phyloP scores from a whole-genome alignment of 2,113 vertebrate species.

The Halichoeres trimaculatus region DNA sequence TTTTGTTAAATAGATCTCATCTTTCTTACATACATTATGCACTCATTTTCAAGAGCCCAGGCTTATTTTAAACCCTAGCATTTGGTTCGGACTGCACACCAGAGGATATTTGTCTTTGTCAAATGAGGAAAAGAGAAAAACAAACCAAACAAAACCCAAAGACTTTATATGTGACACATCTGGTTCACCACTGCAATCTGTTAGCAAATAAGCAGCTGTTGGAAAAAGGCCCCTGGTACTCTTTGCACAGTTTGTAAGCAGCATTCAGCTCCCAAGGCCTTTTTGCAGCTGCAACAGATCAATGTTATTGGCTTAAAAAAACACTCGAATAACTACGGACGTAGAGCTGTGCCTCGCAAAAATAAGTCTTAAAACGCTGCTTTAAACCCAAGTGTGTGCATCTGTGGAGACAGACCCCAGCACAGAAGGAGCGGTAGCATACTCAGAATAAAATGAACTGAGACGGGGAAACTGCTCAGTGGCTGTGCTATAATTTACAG shows the following conservation, averaged over 20 bases:
- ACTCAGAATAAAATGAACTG: neutral
- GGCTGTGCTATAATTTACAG: neutral
- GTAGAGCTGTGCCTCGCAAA: slow-evolving; percentile 28
- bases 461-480: slow-evolving; percentile 1
- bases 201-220: slow-evolving; percentile 75
- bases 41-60: slow-evolving; percentile 10
- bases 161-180: slow-evolving; percentile 69
- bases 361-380: slow-evolving; percentile 28
- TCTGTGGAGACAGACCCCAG: neutral
- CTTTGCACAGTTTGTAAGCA: slow-evolving; percentile 69
- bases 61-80: slow-evolving; percentile 36
- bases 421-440: neutral
- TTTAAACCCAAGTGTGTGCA: slow-evolving; percentile 14
- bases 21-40: slow-evolving; percentile 18
- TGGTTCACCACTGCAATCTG: slow-evolving; percentile 70
- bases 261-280: slow-evolving; percentile 61
- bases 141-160: slow-evolving; percentile 26
- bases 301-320: slow-evolving; percentile 63
- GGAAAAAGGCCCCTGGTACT: slow-evolving; percentile 67
- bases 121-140: neutral
- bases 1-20: slow-evolving; percentile 14
- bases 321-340: slow-evolving; percentile 51
- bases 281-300: slow-evolving; percentile 70
- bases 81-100: neutral
- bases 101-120: slow-evolving; percentile 49